Evolutionary conservation across 2,888 invertebrate species (phyloP).

Genomic region (Mythimna vitellina): DNA sequence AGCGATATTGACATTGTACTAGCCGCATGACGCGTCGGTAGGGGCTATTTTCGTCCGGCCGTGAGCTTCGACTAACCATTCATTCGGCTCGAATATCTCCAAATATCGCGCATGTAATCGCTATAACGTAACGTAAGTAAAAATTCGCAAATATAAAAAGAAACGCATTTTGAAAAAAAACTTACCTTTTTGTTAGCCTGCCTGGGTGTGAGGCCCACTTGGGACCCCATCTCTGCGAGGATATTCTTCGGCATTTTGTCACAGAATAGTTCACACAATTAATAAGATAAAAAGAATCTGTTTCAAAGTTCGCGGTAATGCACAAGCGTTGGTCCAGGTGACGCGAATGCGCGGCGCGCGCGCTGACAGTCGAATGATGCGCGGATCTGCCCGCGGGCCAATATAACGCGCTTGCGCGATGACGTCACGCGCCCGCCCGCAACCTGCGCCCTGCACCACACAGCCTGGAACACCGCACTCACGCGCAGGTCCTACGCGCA

Average conservation of each 20-base stretch:
- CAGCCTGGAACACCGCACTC: constrained; percentile 7
- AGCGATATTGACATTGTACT: constrained; percentile 82
- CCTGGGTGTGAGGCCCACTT: constrained; percentile 86
- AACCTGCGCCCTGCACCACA: constrained; percentile 55
- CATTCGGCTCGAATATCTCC: constrained; percentile 74
- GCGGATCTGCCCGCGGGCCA: constrained; percentile 72
- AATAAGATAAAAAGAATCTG: constrained; percentile 46
- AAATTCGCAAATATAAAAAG: constrained; percentile 56
- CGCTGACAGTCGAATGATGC: constrained; percentile 81
- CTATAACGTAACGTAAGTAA: constrained; percentile 40
- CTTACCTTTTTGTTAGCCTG: constrained; percentile 83
- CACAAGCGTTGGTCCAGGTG: constrained; percentile 67
- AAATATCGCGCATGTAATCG: constrained; percentile 54
- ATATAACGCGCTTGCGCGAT: constrained; percentile 74
- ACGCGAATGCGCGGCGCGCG: constrained; percentile 82
- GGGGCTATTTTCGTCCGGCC: constrained; percentile 85
- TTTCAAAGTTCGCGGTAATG: constrained; percentile 73
- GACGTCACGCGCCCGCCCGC: constrained; percentile 73
- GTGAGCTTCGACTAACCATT: constrained; percentile 80
- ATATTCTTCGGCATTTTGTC: constrained; percentile 88
- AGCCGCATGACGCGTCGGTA: constrained; percentile 73
- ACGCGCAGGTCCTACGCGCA: not conserved
- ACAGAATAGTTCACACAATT: constrained; percentile 69
- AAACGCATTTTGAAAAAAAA: constrained; percentile 8
- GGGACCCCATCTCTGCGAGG: constrained; percentile 88